Evolutionary conservation across 2,888 invertebrate species (phyloP).

Genomic region (Chelonus formosanus): DNA sequence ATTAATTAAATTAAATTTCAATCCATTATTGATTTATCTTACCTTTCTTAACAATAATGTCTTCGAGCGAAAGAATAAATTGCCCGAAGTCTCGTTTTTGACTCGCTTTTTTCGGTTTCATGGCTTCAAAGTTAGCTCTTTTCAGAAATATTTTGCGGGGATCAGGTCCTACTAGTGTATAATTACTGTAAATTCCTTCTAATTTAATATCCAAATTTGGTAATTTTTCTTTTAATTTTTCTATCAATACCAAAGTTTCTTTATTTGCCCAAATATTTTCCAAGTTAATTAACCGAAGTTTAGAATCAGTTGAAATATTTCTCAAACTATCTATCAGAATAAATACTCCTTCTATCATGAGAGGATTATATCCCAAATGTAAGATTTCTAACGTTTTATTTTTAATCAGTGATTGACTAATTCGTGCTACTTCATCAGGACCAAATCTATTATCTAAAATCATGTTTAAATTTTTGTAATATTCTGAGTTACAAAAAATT

Average conservation of each 20-base stretch:
- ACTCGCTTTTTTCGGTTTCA: slow-evolving; percentile 65
- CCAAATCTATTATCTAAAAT: slow-evolving; percentile 53
- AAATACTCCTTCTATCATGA: slow-evolving; percentile 65
- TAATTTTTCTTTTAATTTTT: slow-evolving; percentile 47
- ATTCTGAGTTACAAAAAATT: not conserved
- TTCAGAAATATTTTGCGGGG: slow-evolving; percentile 63
- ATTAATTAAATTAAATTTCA: not conserved
- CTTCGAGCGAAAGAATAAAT: slow-evolving; percentile 61
- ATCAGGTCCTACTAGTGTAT: slow-evolving; percentile 65
- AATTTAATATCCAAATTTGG: slow-evolving; percentile 57
- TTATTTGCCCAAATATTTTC: slow-evolving; percentile 67
- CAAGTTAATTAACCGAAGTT: slow-evolving; percentile 65
- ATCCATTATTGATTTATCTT: not conserved
- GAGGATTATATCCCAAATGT: slow-evolving; percentile 67
- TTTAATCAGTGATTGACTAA: slow-evolving; percentile 64
- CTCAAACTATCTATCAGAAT: slow-evolving; percentile 61
- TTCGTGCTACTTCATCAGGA: slow-evolving; percentile 50
- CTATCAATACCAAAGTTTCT: slow-evolving; percentile 55
- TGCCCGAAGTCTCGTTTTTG: slow-evolving; percentile 64
- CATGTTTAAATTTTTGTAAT: not conserved
- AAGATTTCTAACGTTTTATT: slow-evolving; percentile 64
- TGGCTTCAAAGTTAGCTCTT: slow-evolving; percentile 66
- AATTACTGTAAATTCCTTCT: slow-evolving; percentile 66
- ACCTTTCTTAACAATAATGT: slow-evolving; percentile 52
- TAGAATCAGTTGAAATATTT: slow-evolving; percentile 49